These are phyloP conservation scores for Hydraecia micacea DNA, from an alignment of 2,888 invertebrate species.

Conservation along the genomic window DNA sequence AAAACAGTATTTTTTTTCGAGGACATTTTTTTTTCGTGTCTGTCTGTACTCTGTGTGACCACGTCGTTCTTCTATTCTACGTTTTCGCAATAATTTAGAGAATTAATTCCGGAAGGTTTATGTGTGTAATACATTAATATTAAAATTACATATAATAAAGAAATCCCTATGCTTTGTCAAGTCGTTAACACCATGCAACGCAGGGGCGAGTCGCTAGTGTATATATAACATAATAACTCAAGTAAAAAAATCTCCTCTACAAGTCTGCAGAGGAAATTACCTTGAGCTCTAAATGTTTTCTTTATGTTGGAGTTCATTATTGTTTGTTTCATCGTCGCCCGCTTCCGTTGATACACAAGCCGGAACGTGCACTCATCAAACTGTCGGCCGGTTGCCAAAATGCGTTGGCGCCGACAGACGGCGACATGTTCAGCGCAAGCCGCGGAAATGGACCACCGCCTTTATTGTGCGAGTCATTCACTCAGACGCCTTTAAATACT, in stretches of 20 bases:
- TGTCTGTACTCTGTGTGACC: no score
- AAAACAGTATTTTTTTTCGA: not conserved
- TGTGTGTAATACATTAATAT: not conserved
- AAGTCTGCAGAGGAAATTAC: slow-evolving; percentile 24
- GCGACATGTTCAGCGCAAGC: slow-evolving; percentile 58
- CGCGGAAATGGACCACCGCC: slow-evolving; percentile 64
- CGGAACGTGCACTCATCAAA: slow-evolving; percentile 76
- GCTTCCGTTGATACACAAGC: slow-evolving; percentile 65
- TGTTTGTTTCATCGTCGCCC: slow-evolving; percentile 55
- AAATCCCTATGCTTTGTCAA: not conserved
- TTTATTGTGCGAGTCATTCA: slow-evolving; percentile 72
- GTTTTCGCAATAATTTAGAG: not conserved
- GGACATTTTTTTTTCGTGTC: not conserved
- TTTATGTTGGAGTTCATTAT: slow-evolving; percentile 43
- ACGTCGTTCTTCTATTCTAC: not conserved
- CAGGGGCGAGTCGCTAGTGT: not conserved
- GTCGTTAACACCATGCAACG: not conserved
- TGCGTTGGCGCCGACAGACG: slow-evolving; percentile 70
- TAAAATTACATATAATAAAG: not conserved
- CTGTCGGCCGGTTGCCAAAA: slow-evolving; percentile 74
- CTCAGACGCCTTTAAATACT: slow-evolving; percentile 66
- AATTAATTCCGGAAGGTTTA: not conserved
- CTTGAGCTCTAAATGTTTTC: slow-evolving; percentile 36
- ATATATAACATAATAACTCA: not conserved
- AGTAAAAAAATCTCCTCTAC: slow-evolving; percentile 1